Percentiles rank a stretch among this genome's conserved stretches.
Evolutionary conservation across 1,140 invertebrate genomes (phyloP).

Genomic region (Leptopilina boulardi): DNA sequence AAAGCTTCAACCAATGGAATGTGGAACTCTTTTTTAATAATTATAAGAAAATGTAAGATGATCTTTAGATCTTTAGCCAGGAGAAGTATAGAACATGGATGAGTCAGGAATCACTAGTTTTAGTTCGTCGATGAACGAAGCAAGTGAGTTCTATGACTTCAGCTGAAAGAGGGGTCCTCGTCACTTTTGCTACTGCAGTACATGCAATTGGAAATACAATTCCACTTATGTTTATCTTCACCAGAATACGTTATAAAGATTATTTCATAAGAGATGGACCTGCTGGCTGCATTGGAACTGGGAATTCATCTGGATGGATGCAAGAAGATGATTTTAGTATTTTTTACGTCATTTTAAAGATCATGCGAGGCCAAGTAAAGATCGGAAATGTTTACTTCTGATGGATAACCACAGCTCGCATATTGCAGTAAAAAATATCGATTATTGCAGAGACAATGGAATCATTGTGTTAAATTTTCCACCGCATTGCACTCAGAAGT

Average conservation of each 20-base stretch:
- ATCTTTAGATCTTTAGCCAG: neutral
- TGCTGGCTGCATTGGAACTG: neutral
- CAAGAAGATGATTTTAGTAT: slow-evolving; percentile 11
- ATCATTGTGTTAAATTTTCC: slow-evolving; percentile 70
- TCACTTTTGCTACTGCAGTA: neutral
- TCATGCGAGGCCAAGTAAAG: slow-evolving; percentile 10
- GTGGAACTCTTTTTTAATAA: neutral
- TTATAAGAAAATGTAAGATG: slow-evolving; percentile 13
- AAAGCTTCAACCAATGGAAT: neutral
- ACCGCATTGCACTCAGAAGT: slow-evolving; percentile 65
- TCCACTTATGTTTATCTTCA: neutral
- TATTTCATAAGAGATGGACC: slow-evolving; percentile 9
- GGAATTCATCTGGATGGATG: slow-evolving; percentile 24
- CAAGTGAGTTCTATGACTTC: neutral
- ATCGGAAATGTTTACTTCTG: slow-evolving; percentile 24
- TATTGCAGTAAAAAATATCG: slow-evolving; percentile 9
- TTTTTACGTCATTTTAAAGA: slow-evolving; percentile 41
- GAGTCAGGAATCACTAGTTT: slow-evolving; percentile 12
- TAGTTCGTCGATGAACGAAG: neutral
- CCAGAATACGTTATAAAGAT: neutral
- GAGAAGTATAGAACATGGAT: neutral
- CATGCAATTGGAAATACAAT: neutral
- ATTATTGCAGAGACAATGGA: slow-evolving; percentile 54
- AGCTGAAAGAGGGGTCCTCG: neutral
- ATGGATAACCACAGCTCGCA: slow-evolving; percentile 45